A percentile compares a stretch with the other conserved stretches of the same genome.
Evolutionary conservation across 2,888 invertebrate species (phyloP).

Genomic region (Fragum whitleyi): DNA sequence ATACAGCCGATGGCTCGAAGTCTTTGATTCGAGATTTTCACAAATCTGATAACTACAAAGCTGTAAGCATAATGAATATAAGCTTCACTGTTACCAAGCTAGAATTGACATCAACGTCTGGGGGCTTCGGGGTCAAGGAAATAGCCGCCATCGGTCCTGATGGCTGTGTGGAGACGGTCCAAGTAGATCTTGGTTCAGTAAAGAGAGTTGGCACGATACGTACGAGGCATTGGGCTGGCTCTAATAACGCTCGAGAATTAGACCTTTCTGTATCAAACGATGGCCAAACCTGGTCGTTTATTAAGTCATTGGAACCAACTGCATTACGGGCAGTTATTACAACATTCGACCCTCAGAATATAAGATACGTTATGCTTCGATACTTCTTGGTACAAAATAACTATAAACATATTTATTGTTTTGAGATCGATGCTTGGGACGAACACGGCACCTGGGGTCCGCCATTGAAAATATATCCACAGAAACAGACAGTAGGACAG

Average conservation of each 20-base stretch:
- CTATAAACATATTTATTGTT: slow-evolving; percentile 69
- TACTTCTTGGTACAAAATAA: slow-evolving; percentile 50
- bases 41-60: slow-evolving; percentile 60
- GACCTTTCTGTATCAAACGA: slow-evolving; percentile 61
- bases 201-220: slow-evolving; percentile 60
- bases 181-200: slow-evolving; percentile 59
- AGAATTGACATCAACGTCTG: slow-evolving; percentile 48
- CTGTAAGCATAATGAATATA: slow-evolving; percentile 41
- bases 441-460: slow-evolving; percentile 64
- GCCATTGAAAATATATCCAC: slow-evolving; percentile 46
- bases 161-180: slow-evolving; percentile 61
- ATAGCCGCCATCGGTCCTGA: slow-evolving; percentile 60
- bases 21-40: slow-evolving; percentile 38
- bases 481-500: slow-evolving; percentile 57
- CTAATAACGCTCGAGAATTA: slow-evolving; percentile 42
- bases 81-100: slow-evolving; percentile 44
- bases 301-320: slow-evolving; percentile 57
- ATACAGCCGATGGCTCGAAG: not conserved
- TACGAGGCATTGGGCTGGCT: slow-evolving; percentile 70
- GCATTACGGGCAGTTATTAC: slow-evolving; percentile 65
- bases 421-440: slow-evolving; percentile 72
- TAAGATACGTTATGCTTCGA: slow-evolving; percentile 59
- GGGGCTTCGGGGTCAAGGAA: slow-evolving; percentile 59
- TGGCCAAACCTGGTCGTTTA: slow-evolving; percentile 51
- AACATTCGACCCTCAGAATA: slow-evolving; percentile 32